These are phyloP conservation scores for Branchipolynoe longqiensis DNA, from an alignment of 2,888 invertebrate species.

Conservation along the genomic window DNA sequence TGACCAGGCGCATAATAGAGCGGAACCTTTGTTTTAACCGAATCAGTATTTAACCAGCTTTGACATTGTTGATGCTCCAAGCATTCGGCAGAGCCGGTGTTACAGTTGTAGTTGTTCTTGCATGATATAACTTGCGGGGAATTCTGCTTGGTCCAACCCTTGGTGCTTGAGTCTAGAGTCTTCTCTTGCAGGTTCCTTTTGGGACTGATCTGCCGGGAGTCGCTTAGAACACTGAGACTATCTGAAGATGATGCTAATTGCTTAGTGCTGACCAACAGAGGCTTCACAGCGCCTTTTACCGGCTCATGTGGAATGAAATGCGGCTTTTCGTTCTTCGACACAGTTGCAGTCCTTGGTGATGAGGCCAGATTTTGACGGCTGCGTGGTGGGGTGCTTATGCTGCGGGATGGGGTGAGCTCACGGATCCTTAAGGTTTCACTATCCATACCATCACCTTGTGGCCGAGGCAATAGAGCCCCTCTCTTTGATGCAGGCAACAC, in stretches of 20 bases:
- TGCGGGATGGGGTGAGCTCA: not conserved
- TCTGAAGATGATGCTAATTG: no score
- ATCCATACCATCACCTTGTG: slow-evolving; percentile 62
- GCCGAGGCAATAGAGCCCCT: slow-evolving; percentile 15
- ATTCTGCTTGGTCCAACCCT: no score
- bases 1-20: slow-evolving; percentile 51
- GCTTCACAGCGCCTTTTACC: slow-evolving; percentile 38
- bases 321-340: slow-evolving; percentile 18
- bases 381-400: not conserved
- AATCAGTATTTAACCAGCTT: not conserved
- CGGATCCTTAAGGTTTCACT: slow-evolving; percentile 55
- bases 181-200: no score
- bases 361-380: slow-evolving; percentile 39
- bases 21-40: slow-evolving; percentile 8
- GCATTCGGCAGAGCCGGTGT: no score
- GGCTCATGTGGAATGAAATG: slow-evolving; percentile 56
- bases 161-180: no score
- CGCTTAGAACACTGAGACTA: no score
- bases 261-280: not conserved
- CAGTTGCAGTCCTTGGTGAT: slow-evolving; percentile 43
- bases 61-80: no score
- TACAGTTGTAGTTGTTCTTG: no score
- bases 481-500: slow-evolving; percentile 35
- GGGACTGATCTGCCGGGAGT: no score
- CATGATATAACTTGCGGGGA: no score